These are phyloP conservation scores for Ctenochaetus hawaiiensis DNA, from an alignment of 2,797 vertebrate species.

Conservation along the genomic window DNA sequence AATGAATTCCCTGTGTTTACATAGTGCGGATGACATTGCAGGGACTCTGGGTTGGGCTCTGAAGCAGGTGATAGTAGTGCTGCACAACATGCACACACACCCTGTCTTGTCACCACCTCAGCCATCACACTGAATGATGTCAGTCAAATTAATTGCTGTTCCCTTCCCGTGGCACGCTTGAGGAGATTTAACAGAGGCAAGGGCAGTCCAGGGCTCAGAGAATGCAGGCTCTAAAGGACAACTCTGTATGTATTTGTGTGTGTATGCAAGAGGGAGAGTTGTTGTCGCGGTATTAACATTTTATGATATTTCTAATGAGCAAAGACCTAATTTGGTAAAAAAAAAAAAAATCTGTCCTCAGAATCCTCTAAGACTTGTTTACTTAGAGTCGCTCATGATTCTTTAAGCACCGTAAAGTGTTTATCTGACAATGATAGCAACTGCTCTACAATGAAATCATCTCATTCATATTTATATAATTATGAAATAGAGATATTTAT, in stretches of 20 bases:
- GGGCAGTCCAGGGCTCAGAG: slow-evolving; percentile 69
- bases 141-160: slow-evolving; percentile 83
- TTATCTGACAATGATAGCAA: slow-evolving; percentile 1
- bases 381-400: slow-evolving; percentile 9
- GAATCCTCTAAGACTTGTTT: slow-evolving; percentile 22
- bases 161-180: slow-evolving; percentile 76
- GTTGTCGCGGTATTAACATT: slow-evolving; percentile 29
- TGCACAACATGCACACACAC: slow-evolving; percentile 28
- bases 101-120: slow-evolving; percentile 68
- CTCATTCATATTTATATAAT: slow-evolving; percentile 6
- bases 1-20: slow-evolving; percentile 33
- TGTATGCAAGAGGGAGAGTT: slow-evolving; percentile 1
- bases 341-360: slow-evolving; percentile 6
- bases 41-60: slow-evolving; percentile 28
- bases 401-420: slow-evolving; percentile 4
- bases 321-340: slow-evolving; percentile 23
- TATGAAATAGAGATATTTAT: not conserved
- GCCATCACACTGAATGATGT: slow-evolving; percentile 83
- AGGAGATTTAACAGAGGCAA: slow-evolving; percentile 80
- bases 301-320: slow-evolving; percentile 48
- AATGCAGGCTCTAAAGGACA: slow-evolving; percentile 67
- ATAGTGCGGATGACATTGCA: slow-evolving; percentile 48
- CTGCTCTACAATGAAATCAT: slow-evolving; percentile 32
- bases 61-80: slow-evolving; percentile 63
- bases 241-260: slow-evolving; percentile 15